A percentile compares a stretch with the other conserved stretches of the same genome.
Evolutionary conservation across 37 sponge, comb jelly and placozoan genomes (phyloP).

Genomic region (Haliclona indistincta): DNA sequence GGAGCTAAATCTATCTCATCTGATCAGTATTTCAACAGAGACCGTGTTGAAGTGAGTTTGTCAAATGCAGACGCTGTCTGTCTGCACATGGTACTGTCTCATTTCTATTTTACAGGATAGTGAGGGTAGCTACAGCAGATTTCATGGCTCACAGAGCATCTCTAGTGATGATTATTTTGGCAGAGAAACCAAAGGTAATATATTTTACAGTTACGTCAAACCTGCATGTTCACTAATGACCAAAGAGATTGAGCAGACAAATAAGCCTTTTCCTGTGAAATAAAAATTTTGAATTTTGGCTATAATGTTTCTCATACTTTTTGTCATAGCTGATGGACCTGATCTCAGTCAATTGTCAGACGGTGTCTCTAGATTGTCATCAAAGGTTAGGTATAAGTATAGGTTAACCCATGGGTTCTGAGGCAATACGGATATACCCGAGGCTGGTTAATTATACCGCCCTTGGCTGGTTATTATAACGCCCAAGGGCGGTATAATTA

Average conservation of each 20-base stretch:
- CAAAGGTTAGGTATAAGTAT: constrained; percentile 4
- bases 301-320: neutral
- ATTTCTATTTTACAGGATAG: neutral
- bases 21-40: constrained; percentile 68
- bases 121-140: constrained; percentile 35
- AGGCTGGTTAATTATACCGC: too few species aligned
- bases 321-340: neutral
- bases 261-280: neutral
- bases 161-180: constrained; percentile 98
- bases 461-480: too few species aligned
- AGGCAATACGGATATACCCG: too few species aligned
- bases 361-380: constrained; percentile 28
- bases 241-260: neutral
- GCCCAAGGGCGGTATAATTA: too few species aligned
- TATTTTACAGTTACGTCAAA: neutral
- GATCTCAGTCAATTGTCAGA: constrained; percentile 36
- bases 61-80: neutral
- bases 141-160: constrained; percentile 76
- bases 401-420: too few species aligned
- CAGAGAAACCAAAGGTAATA: constrained; percentile 35
- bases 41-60: neutral
- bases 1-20: constrained; percentile 74
- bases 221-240: neutral
- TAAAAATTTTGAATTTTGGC: too few species aligned
- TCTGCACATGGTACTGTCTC: neutral